Conservation (phyloP, 2,797 vertebrate species). For the Rhynchotus rufescens region DNA sequence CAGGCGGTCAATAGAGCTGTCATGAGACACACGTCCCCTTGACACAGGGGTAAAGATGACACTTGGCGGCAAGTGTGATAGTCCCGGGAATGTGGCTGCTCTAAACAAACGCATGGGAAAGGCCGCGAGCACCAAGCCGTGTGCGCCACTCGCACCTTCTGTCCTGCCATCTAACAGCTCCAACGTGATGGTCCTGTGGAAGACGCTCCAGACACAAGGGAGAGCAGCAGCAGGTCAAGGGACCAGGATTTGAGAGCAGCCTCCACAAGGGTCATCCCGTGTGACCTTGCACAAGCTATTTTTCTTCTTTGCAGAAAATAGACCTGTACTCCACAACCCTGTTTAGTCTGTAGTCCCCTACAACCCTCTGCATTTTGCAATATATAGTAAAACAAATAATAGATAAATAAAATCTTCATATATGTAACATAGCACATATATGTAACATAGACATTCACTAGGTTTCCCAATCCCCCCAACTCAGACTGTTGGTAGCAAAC, state of each 20-base stretch:
- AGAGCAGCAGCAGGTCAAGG: background rate
- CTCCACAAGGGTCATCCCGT: fast-evolving
- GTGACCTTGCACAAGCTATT: fast-evolving
- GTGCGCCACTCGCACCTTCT: background rate
- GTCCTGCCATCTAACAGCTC: fast-evolving
- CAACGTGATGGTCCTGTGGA: fast-evolving
- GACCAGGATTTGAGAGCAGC: fast-evolving
- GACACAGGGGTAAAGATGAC: background rate
- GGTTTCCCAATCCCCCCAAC: background rate
- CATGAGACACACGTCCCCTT: background rate
- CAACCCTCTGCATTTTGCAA: fast-evolving
- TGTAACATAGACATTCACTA: fast-evolving
- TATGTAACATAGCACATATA: fast-evolving
- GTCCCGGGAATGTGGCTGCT: fast-evolving
- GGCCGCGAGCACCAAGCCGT: background rate
- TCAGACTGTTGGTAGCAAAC: fast-evolving
- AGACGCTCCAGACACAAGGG: background rate
- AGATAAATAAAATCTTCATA: background rate
- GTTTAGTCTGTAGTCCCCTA: fast-evolving
- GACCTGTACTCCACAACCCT: fast-evolving
- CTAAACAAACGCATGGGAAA: background rate
- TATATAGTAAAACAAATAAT: background rate
- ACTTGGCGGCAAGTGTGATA: fast-evolving
- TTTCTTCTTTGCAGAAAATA: background rate
- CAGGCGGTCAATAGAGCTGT: background rate